Conservation (phyloP, 2,797 vertebrate genomes). For the Melanotaenia pygmaea region DNA sequence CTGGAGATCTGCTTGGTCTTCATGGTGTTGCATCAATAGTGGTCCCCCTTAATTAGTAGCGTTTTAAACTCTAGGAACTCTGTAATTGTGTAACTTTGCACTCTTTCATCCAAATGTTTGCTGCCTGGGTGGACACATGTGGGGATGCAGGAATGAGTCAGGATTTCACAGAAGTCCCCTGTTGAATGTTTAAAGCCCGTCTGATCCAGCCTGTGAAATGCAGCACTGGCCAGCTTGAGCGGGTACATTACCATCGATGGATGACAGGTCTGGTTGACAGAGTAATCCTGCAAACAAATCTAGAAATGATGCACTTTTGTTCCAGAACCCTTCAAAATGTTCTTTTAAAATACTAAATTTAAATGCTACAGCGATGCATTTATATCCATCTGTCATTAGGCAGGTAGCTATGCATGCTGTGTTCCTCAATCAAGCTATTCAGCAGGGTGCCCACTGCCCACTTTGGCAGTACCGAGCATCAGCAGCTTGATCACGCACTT, state of each 20-base stretch:
- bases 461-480: constrained; percentile 66
- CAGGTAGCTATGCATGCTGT: constrained; percentile 35
- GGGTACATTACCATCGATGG: not conserved
- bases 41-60: no score
- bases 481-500: constrained; percentile 73
- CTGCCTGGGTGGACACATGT: not conserved
- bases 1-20: no score
- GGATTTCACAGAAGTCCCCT: constrained; percentile 9
- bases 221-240: constrained; percentile 25
- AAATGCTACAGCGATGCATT: not conserved
- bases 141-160: not conserved
- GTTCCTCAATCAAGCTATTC: constrained; percentile 29
- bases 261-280: not conserved
- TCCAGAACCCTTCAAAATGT: not conserved
- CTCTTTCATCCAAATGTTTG: constrained; percentile 32
- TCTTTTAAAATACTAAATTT: not conserved
- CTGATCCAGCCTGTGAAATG: constrained; percentile 18
- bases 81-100: no score
- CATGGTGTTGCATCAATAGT: no score
- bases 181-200: constrained; percentile 14
- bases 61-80: no score
- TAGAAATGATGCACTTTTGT: not conserved
- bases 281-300: not conserved
- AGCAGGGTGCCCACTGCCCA: constrained; percentile 51
- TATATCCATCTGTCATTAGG: constrained; percentile 16